phyloP scores from a whole-genome alignment of 2,113 vertebrate genomes.

The Calypte anna region DNA sequence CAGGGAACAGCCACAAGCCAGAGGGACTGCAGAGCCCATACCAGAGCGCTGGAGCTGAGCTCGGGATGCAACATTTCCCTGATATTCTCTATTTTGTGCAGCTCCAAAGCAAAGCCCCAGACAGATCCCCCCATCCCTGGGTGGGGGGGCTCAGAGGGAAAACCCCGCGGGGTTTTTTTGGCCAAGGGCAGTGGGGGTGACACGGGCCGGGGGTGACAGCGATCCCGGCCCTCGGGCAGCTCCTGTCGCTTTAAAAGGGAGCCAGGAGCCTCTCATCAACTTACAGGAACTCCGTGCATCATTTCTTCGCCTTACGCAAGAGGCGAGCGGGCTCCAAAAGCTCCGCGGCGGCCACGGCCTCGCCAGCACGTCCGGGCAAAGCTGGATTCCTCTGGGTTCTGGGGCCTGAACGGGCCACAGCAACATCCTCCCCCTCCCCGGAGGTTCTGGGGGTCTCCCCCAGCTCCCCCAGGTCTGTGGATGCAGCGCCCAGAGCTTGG shows the following conservation, averaged over 20 bases:
- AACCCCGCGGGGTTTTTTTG: not conserved
- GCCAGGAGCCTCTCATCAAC: conserved; percentile 58
- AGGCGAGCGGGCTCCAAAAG: conserved; percentile 51
- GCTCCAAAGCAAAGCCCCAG: not conserved
- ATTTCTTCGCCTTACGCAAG: conserved; percentile 64
- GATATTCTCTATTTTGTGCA: rapidly evolving
- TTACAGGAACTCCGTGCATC: conserved; percentile 70
- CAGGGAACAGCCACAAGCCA: not conserved
- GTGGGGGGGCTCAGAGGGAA: not conserved
- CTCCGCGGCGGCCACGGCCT: not conserved
- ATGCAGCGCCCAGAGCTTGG: rapidly evolving
- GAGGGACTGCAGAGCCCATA: rapidly evolving
- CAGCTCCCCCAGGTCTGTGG: rapidly evolving
- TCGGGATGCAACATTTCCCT: rapidly evolving
- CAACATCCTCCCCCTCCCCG: rapidly evolving
- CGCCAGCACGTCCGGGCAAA: not conserved
- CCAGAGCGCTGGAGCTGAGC: not conserved
- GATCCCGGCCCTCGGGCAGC: not conserved
- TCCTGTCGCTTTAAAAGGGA: conserved; percentile 50
- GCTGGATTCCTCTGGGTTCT: not conserved
- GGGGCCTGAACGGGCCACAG: not conserved
- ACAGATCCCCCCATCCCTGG: not conserved
- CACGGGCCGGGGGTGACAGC: rapidly evolving
- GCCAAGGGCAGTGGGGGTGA: rapidly evolving
- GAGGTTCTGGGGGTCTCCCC: not conserved